Percentiles rank a stretch among this genome's conserved stretches.
Evolutionary conservation across 2,888 invertebrate species (phyloP).

Genomic region (Xylocampa areola): DNA sequence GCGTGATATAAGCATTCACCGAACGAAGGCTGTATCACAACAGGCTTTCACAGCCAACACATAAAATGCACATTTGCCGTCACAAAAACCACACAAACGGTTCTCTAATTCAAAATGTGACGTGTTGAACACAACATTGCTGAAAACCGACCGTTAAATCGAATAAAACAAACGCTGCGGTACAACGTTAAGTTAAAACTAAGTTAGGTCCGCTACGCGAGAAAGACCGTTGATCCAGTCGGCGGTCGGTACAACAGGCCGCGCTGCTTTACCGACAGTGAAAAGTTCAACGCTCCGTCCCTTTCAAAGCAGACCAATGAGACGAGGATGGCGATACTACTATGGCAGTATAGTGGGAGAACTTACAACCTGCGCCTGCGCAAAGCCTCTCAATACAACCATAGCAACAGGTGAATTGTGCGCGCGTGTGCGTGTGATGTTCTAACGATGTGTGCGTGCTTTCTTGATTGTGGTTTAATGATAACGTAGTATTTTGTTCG

Average conservation of each 20-base stretch:
- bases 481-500: slow-evolving; percentile 84
- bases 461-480: slow-evolving; percentile 81
- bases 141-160: slow-evolving; percentile 75
- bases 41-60: slow-evolving; percentile 66
- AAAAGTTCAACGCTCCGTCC: slow-evolving; percentile 65
- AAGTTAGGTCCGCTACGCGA: slow-evolving; percentile 84
- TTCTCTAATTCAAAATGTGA: slow-evolving; percentile 72
- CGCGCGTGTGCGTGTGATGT: slow-evolving; percentile 76
- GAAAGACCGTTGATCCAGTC: slow-evolving; percentile 90
- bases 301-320: slow-evolving; percentile 58
- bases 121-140: slow-evolving; percentile 80
- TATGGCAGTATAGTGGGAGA: slow-evolving; percentile 78
- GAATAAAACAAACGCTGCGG: slow-evolving; percentile 79
- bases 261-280: slow-evolving; percentile 81
- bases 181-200: slow-evolving; percentile 86
- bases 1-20: slow-evolving; percentile 86
- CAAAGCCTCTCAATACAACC: slow-evolving; percentile 84
- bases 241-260: slow-evolving; percentile 82
- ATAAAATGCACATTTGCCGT: slow-evolving; percentile 63
- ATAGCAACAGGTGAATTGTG: slow-evolving; percentile 86
- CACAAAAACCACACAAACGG: slow-evolving; percentile 71
- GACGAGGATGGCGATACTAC: slow-evolving; percentile 70
- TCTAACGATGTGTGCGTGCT: slow-evolving; percentile 74
- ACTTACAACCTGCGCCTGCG: slow-evolving; percentile 83
- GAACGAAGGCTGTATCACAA: slow-evolving; percentile 76